Percentiles rank a stretch among this genome's conserved stretches.
phyloP scores from a whole-genome alignment of 2,888 invertebrate species.

The Leptodirus hochenwartii region DNA sequence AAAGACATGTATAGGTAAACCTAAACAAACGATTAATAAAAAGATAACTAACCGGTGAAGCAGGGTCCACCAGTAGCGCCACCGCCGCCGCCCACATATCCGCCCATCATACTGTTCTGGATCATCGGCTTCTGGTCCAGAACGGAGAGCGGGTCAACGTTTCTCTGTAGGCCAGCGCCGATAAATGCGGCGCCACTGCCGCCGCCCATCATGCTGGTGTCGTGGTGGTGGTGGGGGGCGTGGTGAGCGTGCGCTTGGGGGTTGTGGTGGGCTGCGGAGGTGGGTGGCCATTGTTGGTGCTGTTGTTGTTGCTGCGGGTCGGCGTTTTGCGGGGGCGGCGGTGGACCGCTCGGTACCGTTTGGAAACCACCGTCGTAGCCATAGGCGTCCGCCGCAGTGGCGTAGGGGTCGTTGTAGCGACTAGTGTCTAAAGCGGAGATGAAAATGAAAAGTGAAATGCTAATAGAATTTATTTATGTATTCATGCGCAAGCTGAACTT shows the following conservation, averaged over 20 bases:
- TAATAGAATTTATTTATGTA: too few relatives aligned
- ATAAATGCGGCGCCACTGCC: conserved; percentile 17
- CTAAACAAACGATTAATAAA: conserved; percentile 1
- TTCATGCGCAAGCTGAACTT: too few relatives aligned
- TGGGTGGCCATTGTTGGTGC: conserved; percentile 30
- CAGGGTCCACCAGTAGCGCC: conserved; percentile 38
- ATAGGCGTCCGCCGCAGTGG: conserved; percentile 31
- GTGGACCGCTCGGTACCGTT: conserved; percentile 48
- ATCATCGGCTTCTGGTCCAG: conserved; percentile 29
- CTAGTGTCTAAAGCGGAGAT: conserved; percentile 21
- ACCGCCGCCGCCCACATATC: conserved; percentile 22
- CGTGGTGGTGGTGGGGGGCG: conserved; percentile 27
- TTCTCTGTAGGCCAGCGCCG: conserved; percentile 16
- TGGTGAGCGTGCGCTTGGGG: conserved; percentile 31
- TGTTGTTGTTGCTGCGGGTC: too few relatives aligned
- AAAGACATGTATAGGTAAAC: not conserved
- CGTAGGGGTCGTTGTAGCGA: conserved; percentile 34
- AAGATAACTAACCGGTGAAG: conserved; percentile 35
- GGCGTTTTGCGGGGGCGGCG: too few relatives aligned
- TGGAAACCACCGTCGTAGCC: conserved; percentile 52
- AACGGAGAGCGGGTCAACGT: not conserved
- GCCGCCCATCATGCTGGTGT: conserved; percentile 18
- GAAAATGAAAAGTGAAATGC: too few relatives aligned
- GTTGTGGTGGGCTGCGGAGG: conserved; percentile 14
- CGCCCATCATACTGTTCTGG: conserved; percentile 41